Conservation (phyloP, 2,888 invertebrate genomes). For the Eristalinus aeneus region DNA sequence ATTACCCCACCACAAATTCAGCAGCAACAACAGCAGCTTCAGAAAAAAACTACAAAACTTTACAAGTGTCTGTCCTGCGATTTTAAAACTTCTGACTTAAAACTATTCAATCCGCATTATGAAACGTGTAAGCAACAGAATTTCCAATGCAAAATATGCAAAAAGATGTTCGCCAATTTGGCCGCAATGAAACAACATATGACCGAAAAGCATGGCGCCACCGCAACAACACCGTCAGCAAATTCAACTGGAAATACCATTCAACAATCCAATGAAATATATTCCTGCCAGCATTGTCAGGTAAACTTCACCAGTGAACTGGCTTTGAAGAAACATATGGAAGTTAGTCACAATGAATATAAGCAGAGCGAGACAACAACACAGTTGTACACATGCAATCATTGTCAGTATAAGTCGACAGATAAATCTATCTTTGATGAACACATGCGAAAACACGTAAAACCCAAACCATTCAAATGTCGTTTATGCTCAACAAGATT, state of each 20-base stretch:
- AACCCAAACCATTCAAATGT: slow-evolving; percentile 81
- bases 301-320: slow-evolving; percentile 79
- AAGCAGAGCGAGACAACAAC: slow-evolving; percentile 75
- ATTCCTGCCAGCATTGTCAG: slow-evolving; percentile 78
- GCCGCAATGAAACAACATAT: slow-evolving; percentile 80
- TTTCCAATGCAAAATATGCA: slow-evolving; percentile 80
- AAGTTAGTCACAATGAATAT: slow-evolving; percentile 78
- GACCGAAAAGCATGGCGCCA: slow-evolving; percentile 78
- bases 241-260: slow-evolving; percentile 31
- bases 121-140: slow-evolving; percentile 80
- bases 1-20: slow-evolving; percentile 73
- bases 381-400: slow-evolving; percentile 78
- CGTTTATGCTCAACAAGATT: slow-evolving; percentile 80
- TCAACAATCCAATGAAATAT: slow-evolving; percentile 75
- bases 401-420: slow-evolving; percentile 80
- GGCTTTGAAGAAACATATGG: slow-evolving; percentile 80
- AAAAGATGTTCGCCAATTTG: slow-evolving; percentile 79
- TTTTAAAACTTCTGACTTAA: slow-evolving; percentile 80
- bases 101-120: slow-evolving; percentile 80
- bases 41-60: slow-evolving; percentile 77
- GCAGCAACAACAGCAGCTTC: slow-evolving; percentile 72
- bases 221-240: slow-evolving; percentile 19
- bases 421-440: slow-evolving; percentile 80
- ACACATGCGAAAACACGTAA: slow-evolving; percentile 79
- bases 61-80: slow-evolving; percentile 81